Base-by-base conservation (phyloP, 1,140 invertebrate genomes). In the Phymorhynchus buccinoides region DNA sequence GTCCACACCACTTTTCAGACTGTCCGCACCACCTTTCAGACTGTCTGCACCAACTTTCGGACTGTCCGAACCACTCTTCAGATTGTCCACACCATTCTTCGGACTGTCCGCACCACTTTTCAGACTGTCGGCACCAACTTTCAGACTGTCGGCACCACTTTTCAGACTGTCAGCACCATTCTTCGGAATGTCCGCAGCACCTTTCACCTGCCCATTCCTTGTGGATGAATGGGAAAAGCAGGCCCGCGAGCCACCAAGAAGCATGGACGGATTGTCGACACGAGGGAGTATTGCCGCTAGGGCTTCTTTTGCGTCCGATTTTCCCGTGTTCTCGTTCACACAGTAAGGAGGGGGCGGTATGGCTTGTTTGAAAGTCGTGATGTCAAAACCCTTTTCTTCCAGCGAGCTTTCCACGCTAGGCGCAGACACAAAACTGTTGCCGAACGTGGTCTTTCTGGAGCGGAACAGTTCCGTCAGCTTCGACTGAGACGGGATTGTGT, bases 271-370 rank as follows among this genome's bases (percentile, higher is more conserved):
- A 18, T 41, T 41, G 3, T 75, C 73, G 14, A 75, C 73, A 18
- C 37, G 73, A 39, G 73, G 71, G 16, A 75, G 73, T 27, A 75
- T 75, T 7, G 73, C 73, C 42, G 35, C 73, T 27, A 75, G 27
- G 14, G 73, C 37, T 41, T 75, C 6, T 7, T 41, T 18, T 4
- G 30, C 73, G 22, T 41, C 37, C 18, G 68, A 37, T 37, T 75
- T 75, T 3, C 14, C 14, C 39, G 32, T 75, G 37, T 62, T 4
- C 2, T 62, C 22, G 22, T 2, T 39, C 1, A 35, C 37, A 75
- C 7, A 16, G 37, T 41, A 75, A 1, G 37, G 73, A 3, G 73
- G 73, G 27, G 73, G 73, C 42, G 73, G 73, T 2, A 75, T 27
- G 7, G 37, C 35, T 41, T 75, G 18, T 39, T 35, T 41, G 37